Conservation (phyloP, 2,797 vertebrate species). For the Hemitrygon akajei region DNA sequence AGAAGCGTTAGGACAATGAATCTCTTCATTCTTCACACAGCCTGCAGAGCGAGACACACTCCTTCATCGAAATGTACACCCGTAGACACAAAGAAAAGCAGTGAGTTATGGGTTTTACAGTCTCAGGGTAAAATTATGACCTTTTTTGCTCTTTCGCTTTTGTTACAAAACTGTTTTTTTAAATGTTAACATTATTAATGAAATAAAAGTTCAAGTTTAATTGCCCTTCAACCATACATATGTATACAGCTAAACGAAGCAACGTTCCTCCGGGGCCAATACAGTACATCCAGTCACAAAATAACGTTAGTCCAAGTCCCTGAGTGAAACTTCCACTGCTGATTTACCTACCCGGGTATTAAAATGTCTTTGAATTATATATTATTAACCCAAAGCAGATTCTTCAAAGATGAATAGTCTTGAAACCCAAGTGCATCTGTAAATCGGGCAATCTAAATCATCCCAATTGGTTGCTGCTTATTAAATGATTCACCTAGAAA, state of each 20-base stretch:
- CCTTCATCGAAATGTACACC: background rate
- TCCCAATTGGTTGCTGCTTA: too few species aligned
- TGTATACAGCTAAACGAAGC: too few species aligned
- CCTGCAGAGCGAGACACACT: background rate
- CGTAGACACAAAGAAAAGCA: background rate
- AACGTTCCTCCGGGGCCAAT: too few species aligned
- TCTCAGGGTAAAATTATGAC: background rate
- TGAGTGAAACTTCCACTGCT: background rate
- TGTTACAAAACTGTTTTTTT: too few species aligned
- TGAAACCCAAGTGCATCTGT: background rate
- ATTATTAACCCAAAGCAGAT: background rate
- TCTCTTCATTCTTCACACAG: slow-evolving; percentile 47
- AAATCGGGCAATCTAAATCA: background rate
- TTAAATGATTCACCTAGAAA: background rate
- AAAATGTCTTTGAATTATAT: background rate
- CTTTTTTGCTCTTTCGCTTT: background rate
- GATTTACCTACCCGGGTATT: background rate
- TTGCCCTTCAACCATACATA: too few species aligned
- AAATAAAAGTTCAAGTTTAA: too few species aligned
- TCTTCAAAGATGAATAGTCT: background rate
- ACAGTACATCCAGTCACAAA: too few species aligned
- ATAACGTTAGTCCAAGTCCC: too few species aligned
- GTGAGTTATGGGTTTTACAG: background rate
- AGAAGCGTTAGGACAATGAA: slow-evolving; percentile 47
- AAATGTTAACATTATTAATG: too few species aligned